Percentiles rank a stretch among this genome's conserved stretches.
Conservation (phyloP, 2,113 vertebrate genomes). For the Lonchura striata region DNA sequence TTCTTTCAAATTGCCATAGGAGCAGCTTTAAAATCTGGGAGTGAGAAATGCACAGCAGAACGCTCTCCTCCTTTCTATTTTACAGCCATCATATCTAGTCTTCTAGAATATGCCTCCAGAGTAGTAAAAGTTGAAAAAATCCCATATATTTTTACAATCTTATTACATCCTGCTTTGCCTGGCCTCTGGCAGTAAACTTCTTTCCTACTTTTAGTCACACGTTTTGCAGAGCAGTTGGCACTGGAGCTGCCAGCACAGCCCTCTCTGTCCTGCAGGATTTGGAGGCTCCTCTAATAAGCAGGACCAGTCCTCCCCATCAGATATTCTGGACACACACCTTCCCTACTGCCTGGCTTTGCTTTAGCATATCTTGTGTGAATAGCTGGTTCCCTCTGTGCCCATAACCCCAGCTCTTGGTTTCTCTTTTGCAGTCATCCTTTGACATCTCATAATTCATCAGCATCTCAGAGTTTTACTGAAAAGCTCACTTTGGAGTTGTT, state of each 20-base stretch:
- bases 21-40: neutral
- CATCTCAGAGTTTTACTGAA: neutral
- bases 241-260: neutral
- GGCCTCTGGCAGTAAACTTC: neutral
- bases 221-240: neutral
- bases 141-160: conserved; percentile 48
- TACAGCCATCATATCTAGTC: conserved; percentile 9
- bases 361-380: neutral
- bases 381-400: conserved; percentile 15
- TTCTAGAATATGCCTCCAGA: conserved; percentile 10
- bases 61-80: neutral
- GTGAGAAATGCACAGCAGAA: neutral
- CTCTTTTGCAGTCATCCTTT: neutral
- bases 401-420: neutral
- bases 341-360: neutral
- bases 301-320: neutral
- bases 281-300: neutral
- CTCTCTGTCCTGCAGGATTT: neutral
- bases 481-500: conserved; percentile 2
- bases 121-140: conserved; percentile 50
- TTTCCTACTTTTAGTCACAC: neutral
- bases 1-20: neutral
- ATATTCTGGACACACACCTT: neutral
- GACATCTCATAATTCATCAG: neutral
- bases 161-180: conserved; percentile 25